A percentile compares a stretch with the other conserved stretches of the same genome.
phyloP scores from a whole-genome alignment of 2,888 invertebrate genomes.

The Tetanocera ferruginea region DNA sequence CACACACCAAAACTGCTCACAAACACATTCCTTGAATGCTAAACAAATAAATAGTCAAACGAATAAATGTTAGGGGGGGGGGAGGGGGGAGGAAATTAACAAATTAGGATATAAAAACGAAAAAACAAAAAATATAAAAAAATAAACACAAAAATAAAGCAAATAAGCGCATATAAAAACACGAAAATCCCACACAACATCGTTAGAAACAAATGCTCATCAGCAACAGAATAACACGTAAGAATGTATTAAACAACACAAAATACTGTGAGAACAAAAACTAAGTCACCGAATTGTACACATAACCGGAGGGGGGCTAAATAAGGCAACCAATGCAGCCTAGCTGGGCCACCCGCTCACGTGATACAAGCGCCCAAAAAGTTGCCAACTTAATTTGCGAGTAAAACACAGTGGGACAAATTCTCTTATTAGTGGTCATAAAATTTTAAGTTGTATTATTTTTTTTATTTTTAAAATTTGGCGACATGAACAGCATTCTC shows the following conservation, averaged over 20 bases:
- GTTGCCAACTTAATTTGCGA: background rate
- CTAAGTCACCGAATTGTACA: background rate
- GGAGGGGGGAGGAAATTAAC: background rate
- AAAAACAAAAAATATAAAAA: background rate
- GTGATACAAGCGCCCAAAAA: background rate
- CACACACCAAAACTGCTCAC: background rate
- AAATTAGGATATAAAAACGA: background rate
- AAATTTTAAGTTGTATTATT: too few species aligned
- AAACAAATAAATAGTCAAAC: too few species aligned
- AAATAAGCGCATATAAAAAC: background rate
- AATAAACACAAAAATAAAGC: background rate
- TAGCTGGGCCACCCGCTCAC: background rate
- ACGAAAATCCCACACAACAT: background rate
- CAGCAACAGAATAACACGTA: background rate
- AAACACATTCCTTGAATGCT: too few species aligned
- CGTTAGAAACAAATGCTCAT: slow-evolving; percentile 12
- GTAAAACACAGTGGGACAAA: background rate
- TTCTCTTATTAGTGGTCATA: too few species aligned
- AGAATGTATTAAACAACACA: background rate
- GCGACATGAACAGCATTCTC: too few species aligned
- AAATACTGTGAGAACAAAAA: background rate
- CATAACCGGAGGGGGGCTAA: too few species aligned
- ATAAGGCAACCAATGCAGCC: too few species aligned
- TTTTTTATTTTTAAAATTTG: too few species aligned
- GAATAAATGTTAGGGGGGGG: too few species aligned